phyloP scores from a whole-genome alignment of 2,888 invertebrate genomes.

The Lasius platythorax region DNA sequence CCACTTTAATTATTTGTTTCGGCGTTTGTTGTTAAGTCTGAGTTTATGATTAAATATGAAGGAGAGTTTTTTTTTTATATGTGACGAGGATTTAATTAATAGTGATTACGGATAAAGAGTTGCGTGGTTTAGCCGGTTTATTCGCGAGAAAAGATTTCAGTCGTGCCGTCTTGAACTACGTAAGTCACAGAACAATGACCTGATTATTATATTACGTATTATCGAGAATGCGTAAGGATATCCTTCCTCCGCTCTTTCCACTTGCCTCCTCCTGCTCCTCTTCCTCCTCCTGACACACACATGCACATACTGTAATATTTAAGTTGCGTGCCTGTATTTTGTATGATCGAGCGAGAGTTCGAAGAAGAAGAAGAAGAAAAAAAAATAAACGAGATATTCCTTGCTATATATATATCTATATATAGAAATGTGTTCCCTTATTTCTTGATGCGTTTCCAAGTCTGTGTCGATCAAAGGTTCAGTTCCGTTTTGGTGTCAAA shows the following conservation, averaged over 20 bases:
- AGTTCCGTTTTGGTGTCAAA: conserved; percentile 89
- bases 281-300: not conserved
- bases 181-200: conserved; percentile 70
- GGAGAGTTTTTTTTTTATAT: not conserved
- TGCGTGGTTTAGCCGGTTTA: conserved; percentile 28
- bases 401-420: conserved; percentile 75
- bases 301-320: conserved; percentile 73
- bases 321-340: conserved; percentile 85
- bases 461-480: conserved; percentile 86
- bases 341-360: conserved; percentile 84
- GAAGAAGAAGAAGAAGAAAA: conserved; percentile 64
- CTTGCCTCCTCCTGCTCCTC: conserved; percentile 20
- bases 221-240: conserved; percentile 55
- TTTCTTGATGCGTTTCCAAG: conserved; percentile 87
- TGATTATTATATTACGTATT: conserved; percentile 65
- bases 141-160: conserved; percentile 34
- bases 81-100: conserved; percentile 8
- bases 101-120: not conserved
- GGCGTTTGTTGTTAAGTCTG: not conserved
- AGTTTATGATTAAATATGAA: conserved; percentile 15
- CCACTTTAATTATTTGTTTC: conserved; percentile 2
- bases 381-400: conserved; percentile 83
- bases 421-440: conserved; percentile 84
- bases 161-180: conserved; percentile 67
- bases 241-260: conserved; percentile 54